Base-by-base conservation (phyloP, 2,797 vertebrate genomes). In the Typhlichthys eigenmanni region DNA sequence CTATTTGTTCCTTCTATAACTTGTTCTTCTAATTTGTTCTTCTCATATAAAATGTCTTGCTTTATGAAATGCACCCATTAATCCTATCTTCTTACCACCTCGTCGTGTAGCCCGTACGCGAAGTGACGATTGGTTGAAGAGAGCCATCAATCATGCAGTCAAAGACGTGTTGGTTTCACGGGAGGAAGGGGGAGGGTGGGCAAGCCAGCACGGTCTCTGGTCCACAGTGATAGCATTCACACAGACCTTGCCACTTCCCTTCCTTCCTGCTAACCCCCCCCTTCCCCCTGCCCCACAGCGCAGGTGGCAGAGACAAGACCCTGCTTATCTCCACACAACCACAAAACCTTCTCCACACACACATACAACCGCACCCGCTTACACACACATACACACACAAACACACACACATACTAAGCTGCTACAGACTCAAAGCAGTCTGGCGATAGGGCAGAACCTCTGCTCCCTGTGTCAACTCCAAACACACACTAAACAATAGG, bases 261-360 rank as follows among this genome's bases (percentile, higher is more conserved):
- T 85, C 76, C 85, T 88, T 89, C 88, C 87, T 83, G 84, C 74
- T 78, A 79, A 84, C 83, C 84, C 74, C 79, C 55, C 45, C 34
- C 4, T n/a, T 3, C 32, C 13, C 13, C 11, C 57, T 1, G 6
- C 10, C 67, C 71, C 77, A 45, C 76, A 66, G 69, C 62, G 78
- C 79, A 63, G 9, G 73, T 58, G 60, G 74, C 71, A 48, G 85
- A 72, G 75, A 82, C 76, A 13, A 57, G 64, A 58, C 75, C 76
- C 50, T 64, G 72, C 83, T 85, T 88, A 85, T 87, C 84, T 78
- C 43, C 55, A 13, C 69, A 34, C 24, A 16, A 10, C 6, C 16
- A 55, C 47, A 81, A 3, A 19, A 19, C 19, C 19, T 19, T 19
- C 19, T 1, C 19, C 78, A 79, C 74, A 48, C 47, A 53, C 48